Conservation (phyloP, 2,113 vertebrate species). For the Cricetomys ansorgei region DNA sequence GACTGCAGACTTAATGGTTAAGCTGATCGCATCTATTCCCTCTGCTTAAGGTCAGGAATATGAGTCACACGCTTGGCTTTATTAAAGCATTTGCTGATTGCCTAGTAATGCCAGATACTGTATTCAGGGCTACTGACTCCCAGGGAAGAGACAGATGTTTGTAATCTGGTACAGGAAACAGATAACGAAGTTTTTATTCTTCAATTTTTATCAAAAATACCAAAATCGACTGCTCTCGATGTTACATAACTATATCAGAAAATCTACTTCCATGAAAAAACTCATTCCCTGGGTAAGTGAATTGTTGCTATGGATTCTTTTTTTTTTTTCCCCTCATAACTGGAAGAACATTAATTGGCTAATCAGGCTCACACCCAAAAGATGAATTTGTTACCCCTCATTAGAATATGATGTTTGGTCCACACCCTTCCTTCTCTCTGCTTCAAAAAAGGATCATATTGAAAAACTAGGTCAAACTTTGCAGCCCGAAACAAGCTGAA, state of each 20-base stretch:
- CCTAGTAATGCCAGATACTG: background rate
- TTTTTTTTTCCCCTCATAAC: constrained; percentile 25
- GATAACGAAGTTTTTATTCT: background rate
- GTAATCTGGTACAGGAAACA: background rate
- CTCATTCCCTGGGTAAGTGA: background rate
- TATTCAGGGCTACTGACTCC: background rate
- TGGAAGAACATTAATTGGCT: constrained; percentile 22
- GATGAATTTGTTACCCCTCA: constrained; percentile 26
- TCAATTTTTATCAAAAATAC: constrained; percentile 40
- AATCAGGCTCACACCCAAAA: background rate
- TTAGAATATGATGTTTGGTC: background rate
- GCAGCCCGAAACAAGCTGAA: constrained; percentile 19
- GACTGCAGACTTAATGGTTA: background rate
- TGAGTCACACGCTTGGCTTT: background rate
- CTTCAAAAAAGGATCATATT: constrained; percentile 7
- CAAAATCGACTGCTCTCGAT: background rate
- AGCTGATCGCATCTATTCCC: background rate
- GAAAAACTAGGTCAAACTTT: background rate
- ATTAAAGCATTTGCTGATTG: background rate
- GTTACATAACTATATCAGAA: constrained; percentile 14
- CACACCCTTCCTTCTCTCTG: constrained; percentile 25
- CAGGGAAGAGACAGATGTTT: constrained; percentile 13
- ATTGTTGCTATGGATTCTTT: constrained; percentile 31
- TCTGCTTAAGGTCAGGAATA: background rate
- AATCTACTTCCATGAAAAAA: constrained; percentile 1